Conservation (phyloP, 2,888 invertebrate species). For the Lasioglossum pauxillum region DNA sequence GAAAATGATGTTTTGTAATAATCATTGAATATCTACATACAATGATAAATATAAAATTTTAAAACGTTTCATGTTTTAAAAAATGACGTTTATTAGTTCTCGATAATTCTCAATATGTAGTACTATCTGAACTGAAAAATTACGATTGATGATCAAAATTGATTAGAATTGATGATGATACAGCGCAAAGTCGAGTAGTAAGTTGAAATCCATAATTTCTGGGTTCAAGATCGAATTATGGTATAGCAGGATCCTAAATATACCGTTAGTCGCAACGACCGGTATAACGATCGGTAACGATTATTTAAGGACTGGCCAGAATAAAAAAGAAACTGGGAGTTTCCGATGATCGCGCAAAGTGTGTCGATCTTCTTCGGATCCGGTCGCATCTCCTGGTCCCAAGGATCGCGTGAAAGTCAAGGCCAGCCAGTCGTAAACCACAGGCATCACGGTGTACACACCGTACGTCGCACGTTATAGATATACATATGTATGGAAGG, state of each 20-base stretch:
- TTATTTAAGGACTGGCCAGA: neutral
- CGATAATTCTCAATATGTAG: too few relatives aligned
- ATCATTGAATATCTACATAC: too few relatives aligned
- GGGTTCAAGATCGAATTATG: neutral
- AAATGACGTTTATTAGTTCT: too few relatives aligned
- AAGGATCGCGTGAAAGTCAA: constrained; percentile 71
- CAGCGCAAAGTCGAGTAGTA: too few relatives aligned
- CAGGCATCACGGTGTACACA: constrained; percentile 43
- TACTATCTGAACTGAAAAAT: too few relatives aligned
- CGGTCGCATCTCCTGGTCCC: constrained; percentile 27
- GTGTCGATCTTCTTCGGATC: constrained; percentile 38
- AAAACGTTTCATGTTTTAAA: neutral
- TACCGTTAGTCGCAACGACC: neutral
- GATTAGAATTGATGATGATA: too few relatives aligned
- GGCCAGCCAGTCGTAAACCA: constrained; percentile 60
- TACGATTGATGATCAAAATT: too few relatives aligned
- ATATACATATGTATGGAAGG: constrained; percentile 1
- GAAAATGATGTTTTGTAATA: too few relatives aligned
- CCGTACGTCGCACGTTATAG: constrained; percentile 35
- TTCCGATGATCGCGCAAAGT: constrained; percentile 20
- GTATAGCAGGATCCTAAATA: neutral
- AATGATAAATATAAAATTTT: neutral
- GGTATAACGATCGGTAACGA: neutral
- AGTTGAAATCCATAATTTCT: too few relatives aligned
- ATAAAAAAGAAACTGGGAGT: constrained; percentile 7